Percentiles rank a stretch among this genome's conserved stretches.
Evolutionary conservation across 2,797 vertebrate species (phyloP).

Genomic region (Micrastur ruficollis): DNA sequence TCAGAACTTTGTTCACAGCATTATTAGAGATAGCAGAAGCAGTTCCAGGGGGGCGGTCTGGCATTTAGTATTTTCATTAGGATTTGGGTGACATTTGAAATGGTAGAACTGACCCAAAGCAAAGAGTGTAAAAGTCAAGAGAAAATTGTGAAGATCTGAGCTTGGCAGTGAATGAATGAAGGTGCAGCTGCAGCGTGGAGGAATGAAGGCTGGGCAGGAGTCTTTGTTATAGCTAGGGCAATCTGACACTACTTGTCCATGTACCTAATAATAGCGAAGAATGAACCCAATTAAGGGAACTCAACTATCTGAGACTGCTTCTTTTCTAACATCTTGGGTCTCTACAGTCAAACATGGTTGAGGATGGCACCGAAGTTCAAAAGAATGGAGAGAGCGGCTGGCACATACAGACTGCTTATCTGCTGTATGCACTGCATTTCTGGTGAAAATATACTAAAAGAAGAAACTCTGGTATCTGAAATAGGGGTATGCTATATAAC

Average conservation of each 20-base stretch:
- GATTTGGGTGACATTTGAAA: background rate
- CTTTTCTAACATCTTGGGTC: background rate
- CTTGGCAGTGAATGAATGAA: background rate
- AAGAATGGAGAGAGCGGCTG: background rate
- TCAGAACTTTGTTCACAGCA: background rate
- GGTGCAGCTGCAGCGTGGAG: background rate
- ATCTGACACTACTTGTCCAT: background rate
- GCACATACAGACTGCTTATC: background rate
- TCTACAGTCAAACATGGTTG: background rate
- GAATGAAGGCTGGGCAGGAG: background rate
- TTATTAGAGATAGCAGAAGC: background rate
- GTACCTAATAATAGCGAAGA: background rate
- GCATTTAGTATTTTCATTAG: background rate
- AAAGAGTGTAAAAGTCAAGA: background rate
- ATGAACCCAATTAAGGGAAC: background rate
- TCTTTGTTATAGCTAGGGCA: background rate
- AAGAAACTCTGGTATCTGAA: background rate
- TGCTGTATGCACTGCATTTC: background rate
- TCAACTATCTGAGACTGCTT: background rate
- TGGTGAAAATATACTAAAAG: background rate
- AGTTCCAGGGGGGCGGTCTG: background rate
- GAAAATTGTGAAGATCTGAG: background rate
- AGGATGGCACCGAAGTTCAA: background rate
- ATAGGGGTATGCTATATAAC: background rate
- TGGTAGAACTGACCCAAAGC: background rate